Base-by-base conservation (phyloP, 2,113 vertebrate species). In the Chloroceryle aenea region DNA sequence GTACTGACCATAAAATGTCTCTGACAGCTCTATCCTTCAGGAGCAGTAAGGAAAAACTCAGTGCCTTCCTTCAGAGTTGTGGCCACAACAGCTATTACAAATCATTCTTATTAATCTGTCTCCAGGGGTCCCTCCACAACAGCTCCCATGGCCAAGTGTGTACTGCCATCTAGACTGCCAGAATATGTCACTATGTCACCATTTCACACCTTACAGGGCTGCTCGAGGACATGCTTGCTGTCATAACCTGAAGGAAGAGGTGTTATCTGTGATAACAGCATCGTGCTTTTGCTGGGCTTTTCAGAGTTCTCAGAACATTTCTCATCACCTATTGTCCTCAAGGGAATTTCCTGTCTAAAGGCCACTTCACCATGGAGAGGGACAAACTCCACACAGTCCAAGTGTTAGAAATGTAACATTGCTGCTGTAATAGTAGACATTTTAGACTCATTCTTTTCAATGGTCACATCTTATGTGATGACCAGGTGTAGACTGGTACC, bases 1-100 rank as follows among this genome's bases (percentile, higher is more conserved):
- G 38, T 52, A 48, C 43, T 74, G 61, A 63, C 87, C 59, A 73
- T 79, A 47, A 89, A 94, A 93, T 32, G 29, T 19, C 55, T 56
- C 9, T n/a, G 50, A 79, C 93, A 76, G 38, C 34, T 91, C 77
- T 58, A 43, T 79, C 77, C 48, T 91, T 14, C 53, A 18, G 52
- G 18, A 88, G 26, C 32, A 66, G 43, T 25, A 85, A 63, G 25
- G 63, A 32, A 66, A 76, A 42, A 71, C 32, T 63, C 55, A 62
- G 40, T 34, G 68, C 12, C 18, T 4, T 64, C 75, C 42, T 87
- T 81, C 53, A 27, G 27, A 76, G 32, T 59, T 83, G 6, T 58
- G 74, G 64, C 36, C 88, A 89, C 12, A 73, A 30, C 34, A 80
- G 80, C 69, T 59, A 53, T 43, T 62, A 26, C 25, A 53, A 87